phyloP scores from a whole-genome alignment of 2,797 vertebrate genomes.

The Micropoecilia bifurca region DNA sequence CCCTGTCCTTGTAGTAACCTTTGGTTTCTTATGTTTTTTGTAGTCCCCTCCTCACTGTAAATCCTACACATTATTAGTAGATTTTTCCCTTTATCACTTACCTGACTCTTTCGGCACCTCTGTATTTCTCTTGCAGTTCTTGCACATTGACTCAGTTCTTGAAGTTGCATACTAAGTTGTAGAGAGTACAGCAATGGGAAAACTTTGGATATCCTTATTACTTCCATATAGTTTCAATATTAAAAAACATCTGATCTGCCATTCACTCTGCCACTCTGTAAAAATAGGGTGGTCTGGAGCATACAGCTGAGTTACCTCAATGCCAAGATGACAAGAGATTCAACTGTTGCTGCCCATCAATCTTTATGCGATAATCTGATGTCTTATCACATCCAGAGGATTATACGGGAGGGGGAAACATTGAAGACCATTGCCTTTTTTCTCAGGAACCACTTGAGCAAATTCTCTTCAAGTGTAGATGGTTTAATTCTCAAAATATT shows the following conservation, averaged over 20 bases:
- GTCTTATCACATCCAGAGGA: neutral
- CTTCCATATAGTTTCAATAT: neutral
- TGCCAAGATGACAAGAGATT: neutral
- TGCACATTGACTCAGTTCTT: constrained; percentile 2
- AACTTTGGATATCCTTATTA: neutral
- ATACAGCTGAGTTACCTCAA: neutral
- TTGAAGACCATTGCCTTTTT: neutral
- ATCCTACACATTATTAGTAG: constrained; percentile 13
- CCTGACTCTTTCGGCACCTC: no score
- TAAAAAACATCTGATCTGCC: neutral
- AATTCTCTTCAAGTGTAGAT: neutral
- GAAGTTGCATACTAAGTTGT: constrained; percentile 22
- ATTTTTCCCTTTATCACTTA: neutral
- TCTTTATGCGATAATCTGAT: neutral
- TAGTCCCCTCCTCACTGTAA: constrained; percentile 32
- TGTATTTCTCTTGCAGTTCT: neutral
- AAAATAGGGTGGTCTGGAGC: neutral
- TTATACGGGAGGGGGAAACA: neutral
- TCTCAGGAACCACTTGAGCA: neutral
- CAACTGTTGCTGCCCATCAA: neutral
- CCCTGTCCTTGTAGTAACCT: constrained; percentile 41
- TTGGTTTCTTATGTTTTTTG: constrained; percentile 38
- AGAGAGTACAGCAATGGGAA: constrained; percentile 3
- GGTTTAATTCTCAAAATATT: neutral
- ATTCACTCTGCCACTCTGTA: neutral